phyloP scores from a whole-genome alignment of 2,888 invertebrate genomes.

The Cheilosia soror region DNA sequence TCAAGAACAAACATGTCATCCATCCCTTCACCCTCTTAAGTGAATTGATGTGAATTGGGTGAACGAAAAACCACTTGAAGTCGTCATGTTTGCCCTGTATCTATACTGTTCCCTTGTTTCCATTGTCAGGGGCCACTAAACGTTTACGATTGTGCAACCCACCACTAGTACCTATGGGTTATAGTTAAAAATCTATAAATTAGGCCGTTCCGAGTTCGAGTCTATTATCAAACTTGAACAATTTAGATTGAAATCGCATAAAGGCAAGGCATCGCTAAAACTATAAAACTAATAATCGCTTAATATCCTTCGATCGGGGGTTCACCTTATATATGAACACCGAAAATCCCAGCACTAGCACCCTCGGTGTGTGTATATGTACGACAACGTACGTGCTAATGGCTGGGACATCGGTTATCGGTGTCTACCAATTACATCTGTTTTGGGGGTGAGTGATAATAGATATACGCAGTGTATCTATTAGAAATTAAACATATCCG shows the following conservation, averaged over 20 bases:
- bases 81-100: slow-evolving; percentile 8
- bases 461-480: slow-evolving; percentile 17
- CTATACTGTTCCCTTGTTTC: slow-evolving; percentile 23
- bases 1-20: slow-evolving; percentile 73
- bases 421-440: slow-evolving; percentile 66
- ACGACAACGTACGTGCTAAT: slow-evolving; percentile 57
- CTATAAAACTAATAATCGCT: slow-evolving; percentile 71
- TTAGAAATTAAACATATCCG: slow-evolving; percentile 62
- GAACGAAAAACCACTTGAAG: slow-evolving; percentile 67
- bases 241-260: slow-evolving; percentile 62
- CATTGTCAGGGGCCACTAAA: slow-evolving; percentile 20
- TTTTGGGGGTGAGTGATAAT: slow-evolving; percentile 18
- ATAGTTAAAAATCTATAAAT: slow-evolving; percentile 69
- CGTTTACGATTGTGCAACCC: slow-evolving; percentile 18
- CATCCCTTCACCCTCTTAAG: slow-evolving; percentile 69
- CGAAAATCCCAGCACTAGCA: background rate
- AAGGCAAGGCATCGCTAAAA: slow-evolving; percentile 43
- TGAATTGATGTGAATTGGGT: slow-evolving; percentile 64
- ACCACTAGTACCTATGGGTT: slow-evolving; percentile 27
- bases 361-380: background rate
- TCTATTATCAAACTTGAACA: slow-evolving; percentile 64
- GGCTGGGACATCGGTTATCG: slow-evolving; percentile 66
- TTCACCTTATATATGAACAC: slow-evolving; percentile 52
- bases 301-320: slow-evolving; percentile 64
- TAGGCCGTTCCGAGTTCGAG: slow-evolving; percentile 15